Conservation (phyloP, 2,113 vertebrate genomes). For the Phalacrocorax pelagicus region DNA sequence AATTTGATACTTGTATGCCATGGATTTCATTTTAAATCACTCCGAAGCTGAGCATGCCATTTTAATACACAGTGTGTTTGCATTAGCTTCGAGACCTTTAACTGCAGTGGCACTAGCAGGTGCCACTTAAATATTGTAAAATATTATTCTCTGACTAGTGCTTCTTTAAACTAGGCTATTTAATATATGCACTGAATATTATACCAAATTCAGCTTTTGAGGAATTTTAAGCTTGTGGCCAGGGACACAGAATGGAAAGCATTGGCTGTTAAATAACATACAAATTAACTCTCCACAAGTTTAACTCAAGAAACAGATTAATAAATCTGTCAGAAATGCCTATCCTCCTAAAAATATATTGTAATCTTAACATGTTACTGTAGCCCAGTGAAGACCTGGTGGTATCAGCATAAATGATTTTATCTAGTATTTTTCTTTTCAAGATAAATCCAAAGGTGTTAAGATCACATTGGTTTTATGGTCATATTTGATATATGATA, state of each 20-base stretch:
- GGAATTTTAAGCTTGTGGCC: not conserved
- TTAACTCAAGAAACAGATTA: slow-evolving; percentile 6
- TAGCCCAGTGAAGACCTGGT: slow-evolving; percentile 14
- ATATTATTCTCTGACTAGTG: not conserved
- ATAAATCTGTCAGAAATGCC: slow-evolving; percentile 39
- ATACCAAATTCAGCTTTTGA: not conserved
- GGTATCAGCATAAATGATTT: slow-evolving; percentile 37
- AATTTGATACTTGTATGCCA: not conserved
- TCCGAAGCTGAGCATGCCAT: not conserved
- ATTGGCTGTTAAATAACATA: slow-evolving; percentile 18
- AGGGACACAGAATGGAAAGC: not conserved
- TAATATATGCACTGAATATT: not conserved
- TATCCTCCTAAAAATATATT: not conserved
- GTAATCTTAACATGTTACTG: slow-evolving; percentile 1
- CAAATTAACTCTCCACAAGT: slow-evolving; percentile 20
- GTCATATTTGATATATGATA: slow-evolving; percentile 64
- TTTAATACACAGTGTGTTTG: not conserved
- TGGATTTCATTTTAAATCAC: not conserved
- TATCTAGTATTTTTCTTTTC: slow-evolving; percentile 62
- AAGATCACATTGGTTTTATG: slow-evolving; percentile 57
- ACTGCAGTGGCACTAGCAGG: not conserved
- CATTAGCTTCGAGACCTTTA: not conserved
- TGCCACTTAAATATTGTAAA: not conserved
- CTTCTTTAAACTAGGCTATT: not conserved
- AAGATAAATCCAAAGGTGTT: slow-evolving; percentile 62